These are phyloP conservation scores for Lytechinus variegatus DNA, from an alignment of 35 echinoderm and acorn worm species.

Conservation along the genomic window DNA sequence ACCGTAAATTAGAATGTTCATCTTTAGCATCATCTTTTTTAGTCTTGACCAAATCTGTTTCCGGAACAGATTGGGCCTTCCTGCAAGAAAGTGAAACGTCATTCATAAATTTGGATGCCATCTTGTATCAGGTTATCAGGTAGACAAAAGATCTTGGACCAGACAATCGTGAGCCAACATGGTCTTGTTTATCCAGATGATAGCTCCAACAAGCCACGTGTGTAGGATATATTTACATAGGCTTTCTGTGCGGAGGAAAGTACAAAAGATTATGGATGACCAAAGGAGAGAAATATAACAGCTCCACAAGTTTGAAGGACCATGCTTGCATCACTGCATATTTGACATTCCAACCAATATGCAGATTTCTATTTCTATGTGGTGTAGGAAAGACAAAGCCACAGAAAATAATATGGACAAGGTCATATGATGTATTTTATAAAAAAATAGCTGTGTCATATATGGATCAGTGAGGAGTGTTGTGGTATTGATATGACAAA, in stretches of 20 bases:
- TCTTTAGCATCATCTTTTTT: neutral
- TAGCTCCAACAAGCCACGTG: neutral
- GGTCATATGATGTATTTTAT: neutral
- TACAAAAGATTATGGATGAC: neutral
- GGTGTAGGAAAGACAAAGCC: neutral
- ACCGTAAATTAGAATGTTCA: neutral
- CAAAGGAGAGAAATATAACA: neutral
- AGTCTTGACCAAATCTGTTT: neutral
- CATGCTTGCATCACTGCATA: slow-evolving; percentile 35
- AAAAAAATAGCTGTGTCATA: neutral
- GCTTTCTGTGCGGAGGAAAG: neutral
- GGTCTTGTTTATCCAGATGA: neutral
- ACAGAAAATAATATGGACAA: neutral
- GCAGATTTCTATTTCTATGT: neutral
- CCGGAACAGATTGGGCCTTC: neutral
- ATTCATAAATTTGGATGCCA: neutral
- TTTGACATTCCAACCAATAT: slow-evolving; percentile 14
- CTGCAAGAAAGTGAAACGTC: neutral
- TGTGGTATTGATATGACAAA: neutral
- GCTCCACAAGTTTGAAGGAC: slow-evolving; percentile 14
- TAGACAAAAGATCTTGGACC: neutral
- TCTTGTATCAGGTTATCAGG: neutral
- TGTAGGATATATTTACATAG: neutral
- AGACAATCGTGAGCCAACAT: neutral
- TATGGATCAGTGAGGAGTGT: neutral